phyloP scores from a whole-genome alignment of 2,113 vertebrate species.

The Zapus hudsonius region DNA sequence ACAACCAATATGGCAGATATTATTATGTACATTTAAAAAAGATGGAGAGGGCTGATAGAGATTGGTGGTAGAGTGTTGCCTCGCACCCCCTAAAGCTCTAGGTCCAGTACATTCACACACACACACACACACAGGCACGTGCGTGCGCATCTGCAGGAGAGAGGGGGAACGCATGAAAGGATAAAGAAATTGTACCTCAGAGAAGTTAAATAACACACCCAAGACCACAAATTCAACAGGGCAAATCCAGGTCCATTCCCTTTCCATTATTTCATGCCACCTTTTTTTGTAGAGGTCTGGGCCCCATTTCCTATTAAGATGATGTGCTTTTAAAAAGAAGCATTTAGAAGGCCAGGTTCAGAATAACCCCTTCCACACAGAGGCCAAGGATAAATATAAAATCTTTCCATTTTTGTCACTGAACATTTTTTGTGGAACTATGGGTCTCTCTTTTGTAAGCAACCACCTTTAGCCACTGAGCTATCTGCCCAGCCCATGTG shows the following conservation, averaged over 20 bases:
- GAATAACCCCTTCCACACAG: neutral
- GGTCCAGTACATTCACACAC: neutral
- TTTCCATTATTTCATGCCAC: neutral
- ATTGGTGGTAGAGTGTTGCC: neutral
- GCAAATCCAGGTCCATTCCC: neutral
- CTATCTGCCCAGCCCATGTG: too few species aligned
- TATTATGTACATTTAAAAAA: neutral
- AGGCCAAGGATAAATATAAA: neutral
- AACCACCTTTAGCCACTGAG: too few species aligned
- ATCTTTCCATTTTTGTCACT: neutral
- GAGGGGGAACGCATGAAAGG: neutral
- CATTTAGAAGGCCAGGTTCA: neutral
- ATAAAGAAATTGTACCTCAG: neutral
- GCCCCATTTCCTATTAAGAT: neutral
- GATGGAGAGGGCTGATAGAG: neutral
- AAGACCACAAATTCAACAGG: neutral
- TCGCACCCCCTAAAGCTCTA: neutral
- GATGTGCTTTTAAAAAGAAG: slow-evolving; percentile 14
- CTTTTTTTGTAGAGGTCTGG: neutral
- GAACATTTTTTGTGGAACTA: slow-evolving; percentile 7
- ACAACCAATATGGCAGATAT: neutral
- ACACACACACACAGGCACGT: neutral
- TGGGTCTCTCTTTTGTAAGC: neutral
- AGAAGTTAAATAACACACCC: neutral
- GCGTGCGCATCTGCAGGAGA: too few species aligned